Base-by-base conservation (phyloP, 2,888 invertebrate species). In the Pristionchus exspectatus region DNA sequence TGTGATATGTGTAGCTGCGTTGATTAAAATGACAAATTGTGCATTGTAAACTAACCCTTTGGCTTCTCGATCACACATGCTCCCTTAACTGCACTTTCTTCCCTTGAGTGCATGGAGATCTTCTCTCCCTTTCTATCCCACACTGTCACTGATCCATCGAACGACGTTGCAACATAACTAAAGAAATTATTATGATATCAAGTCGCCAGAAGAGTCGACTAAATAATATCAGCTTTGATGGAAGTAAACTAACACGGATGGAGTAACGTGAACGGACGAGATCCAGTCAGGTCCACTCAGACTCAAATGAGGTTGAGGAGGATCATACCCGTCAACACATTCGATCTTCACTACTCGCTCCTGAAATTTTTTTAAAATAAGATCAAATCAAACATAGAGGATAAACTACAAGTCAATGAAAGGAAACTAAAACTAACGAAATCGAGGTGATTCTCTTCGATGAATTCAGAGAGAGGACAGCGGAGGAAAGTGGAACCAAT, bases 271-370 rank as follows among this genome's bases (percentile, higher is more conserved):
- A 27, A 98, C 97, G 77, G 97, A 97, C 33, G 98, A 97, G n/a
- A 99, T 98, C 99, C 99, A 99, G 95, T 99, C 99, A 95, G 98
- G 98, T 94, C 98, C 98, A 95, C 97, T 96, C 92, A 99, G 96
- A 95, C 98, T 97, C 95, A 98, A 97, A 95, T 98, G 97, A 0
- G 98, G 98, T 94, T 97, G 97, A 0, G 99, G 99, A 0, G 98
- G 97, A 21, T 98, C 97, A 93, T 97, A 97, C 93, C 97, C 97
- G 95, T 98, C 97, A 38, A 98, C 96, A 96, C 98, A 99, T 95
- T 99, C 98, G 87, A 99, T 96, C 92, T 97, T 97, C 92, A 98
- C 96, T 18, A 97, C 97, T 89, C 97, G 96, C 96, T 99, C 98
- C 96, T 96, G 92, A 30, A 93, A 44, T 90, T 38, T 18, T 2